Base-by-base conservation (phyloP, 2,797 vertebrate species). In the Takifugu rubripes region DNA sequence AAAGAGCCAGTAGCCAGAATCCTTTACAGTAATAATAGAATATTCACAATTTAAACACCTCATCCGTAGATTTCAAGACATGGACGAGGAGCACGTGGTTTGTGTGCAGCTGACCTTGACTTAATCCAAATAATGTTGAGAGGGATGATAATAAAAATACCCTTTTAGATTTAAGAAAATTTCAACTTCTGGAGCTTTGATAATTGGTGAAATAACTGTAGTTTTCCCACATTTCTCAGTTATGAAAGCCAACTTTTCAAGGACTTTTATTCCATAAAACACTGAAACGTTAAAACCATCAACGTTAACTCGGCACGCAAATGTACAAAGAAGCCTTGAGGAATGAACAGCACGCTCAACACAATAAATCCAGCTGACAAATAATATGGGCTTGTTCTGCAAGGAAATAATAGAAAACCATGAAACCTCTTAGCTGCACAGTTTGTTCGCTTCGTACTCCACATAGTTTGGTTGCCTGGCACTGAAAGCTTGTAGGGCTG, bases 401-500 rank as follows among this genome's bases (percentile, higher is more conserved):
- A 59, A 58, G 65, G 66, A 73, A 73, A 76, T 58, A 47, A 73
- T 86, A 84, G 16, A 46, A 83, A 89, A 89, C 75, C 76, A 83
- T 77, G 52, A 74, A 80, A 77, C 21, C 55, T 88, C 91, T 93
- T 96, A 98, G 89, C 94, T 96, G 90, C 96, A 99, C 82, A 97
- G 93, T 93, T 98, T 97, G 78, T 92, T 94, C 52, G 94, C 94
- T 87, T 97, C 95, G 26, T 97, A 95, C 84, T 96, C 94, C 78
- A 91, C 82, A 70, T 94, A 89, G 92, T 94, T 92, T 68, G 95
- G 93, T 82, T 96, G 94, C 86, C 93, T 94, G 92, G 92, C 90
- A 74, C 94, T 92, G 75, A 95, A 99, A 47, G 92, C 90, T 87
- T 96, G 96, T 83, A 99, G 92, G 79, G 96, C 94, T 52, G 92